Conservation (phyloP, 1,140 invertebrate species). For the Camponotus pennsylvanicus region DNA sequence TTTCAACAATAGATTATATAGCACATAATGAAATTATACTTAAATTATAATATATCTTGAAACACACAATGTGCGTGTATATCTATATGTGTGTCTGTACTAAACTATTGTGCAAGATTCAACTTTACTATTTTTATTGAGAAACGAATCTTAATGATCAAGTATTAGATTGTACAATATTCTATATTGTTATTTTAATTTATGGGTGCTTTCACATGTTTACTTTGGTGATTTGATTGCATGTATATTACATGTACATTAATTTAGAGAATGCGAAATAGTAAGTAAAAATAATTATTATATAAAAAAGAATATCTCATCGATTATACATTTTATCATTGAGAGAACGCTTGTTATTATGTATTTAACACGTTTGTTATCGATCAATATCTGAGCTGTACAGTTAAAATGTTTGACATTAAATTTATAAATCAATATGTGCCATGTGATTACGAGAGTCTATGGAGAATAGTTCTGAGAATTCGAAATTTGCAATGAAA, state of each 20-base stretch:
- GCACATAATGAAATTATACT: constrained; percentile 27
- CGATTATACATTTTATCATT: constrained; percentile 56
- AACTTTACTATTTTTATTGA: constrained; percentile 42
- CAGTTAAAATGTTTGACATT: constrained; percentile 52
- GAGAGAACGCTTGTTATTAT: constrained; percentile 50
- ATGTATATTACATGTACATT: constrained; percentile 71
- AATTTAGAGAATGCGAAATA: constrained; percentile 54
- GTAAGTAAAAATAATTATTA: constrained; percentile 45
- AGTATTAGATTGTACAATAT: constrained; percentile 57
- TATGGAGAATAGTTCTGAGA: not conserved
- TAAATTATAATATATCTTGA: constrained; percentile 44
- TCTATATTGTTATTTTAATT: constrained; percentile 59
- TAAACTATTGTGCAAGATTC: constrained; percentile 49
- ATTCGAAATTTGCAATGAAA: not conserved
- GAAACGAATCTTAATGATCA: constrained; percentile 48
- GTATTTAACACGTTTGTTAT: constrained; percentile 67
- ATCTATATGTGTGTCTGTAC: constrained; percentile 68
- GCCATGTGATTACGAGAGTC: constrained; percentile 51
- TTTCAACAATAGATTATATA: not conserved
- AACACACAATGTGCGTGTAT: constrained; percentile 64
- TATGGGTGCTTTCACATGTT: constrained; percentile 45
- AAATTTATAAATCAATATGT: constrained; percentile 60
- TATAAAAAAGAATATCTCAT: constrained; percentile 17
- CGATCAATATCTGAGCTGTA: constrained; percentile 35
- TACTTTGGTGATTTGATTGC: constrained; percentile 63